phyloP scores from a whole-genome alignment of 2,888 invertebrate genomes.

The Poecilus cupreus region DNA sequence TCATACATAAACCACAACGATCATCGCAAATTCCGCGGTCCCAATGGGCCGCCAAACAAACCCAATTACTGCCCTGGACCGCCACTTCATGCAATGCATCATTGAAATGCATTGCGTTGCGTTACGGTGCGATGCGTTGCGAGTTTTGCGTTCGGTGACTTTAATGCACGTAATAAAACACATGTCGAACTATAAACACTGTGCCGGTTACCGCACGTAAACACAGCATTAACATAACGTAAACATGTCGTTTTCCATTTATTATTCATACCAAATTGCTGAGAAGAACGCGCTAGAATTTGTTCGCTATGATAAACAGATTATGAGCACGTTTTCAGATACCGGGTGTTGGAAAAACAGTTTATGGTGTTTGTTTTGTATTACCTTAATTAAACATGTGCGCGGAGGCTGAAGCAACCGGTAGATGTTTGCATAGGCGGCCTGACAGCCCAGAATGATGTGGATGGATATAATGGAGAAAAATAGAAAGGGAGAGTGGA shows the following conservation, averaged over 20 bases:
- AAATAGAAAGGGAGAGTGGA: constrained; percentile 1
- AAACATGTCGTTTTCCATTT: constrained; percentile 21
- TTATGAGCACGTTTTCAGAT: constrained; percentile 5
- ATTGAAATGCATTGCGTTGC: constrained; percentile 10
- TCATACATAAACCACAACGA: constrained; percentile 39
- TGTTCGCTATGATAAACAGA: constrained; percentile 7
- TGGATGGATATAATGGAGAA: neutral
- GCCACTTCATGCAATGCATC: neutral
- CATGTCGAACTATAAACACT: constrained; percentile 12
- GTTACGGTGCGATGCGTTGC: neutral
- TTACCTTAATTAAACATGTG: constrained; percentile 28
- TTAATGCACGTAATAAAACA: neutral
- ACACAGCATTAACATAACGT: constrained; percentile 24
- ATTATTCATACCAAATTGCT: constrained; percentile 34
- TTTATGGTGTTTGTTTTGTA: constrained; percentile 9
- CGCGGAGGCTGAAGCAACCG: neutral
- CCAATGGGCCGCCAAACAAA: constrained; percentile 12
- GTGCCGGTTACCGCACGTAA: neutral
- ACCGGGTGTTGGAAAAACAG: constrained; percentile 2
- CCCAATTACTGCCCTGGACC: constrained; percentile 15
- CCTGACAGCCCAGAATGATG: neutral
- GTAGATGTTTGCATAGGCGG: constrained; percentile 19
- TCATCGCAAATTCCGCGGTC: constrained; percentile 15
- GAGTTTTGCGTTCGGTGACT: constrained; percentile 18
- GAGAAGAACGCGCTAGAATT: constrained; percentile 16